Conservation (phyloP, 2,888 invertebrate genomes). For the Noctuana brunneofusca region DNA sequence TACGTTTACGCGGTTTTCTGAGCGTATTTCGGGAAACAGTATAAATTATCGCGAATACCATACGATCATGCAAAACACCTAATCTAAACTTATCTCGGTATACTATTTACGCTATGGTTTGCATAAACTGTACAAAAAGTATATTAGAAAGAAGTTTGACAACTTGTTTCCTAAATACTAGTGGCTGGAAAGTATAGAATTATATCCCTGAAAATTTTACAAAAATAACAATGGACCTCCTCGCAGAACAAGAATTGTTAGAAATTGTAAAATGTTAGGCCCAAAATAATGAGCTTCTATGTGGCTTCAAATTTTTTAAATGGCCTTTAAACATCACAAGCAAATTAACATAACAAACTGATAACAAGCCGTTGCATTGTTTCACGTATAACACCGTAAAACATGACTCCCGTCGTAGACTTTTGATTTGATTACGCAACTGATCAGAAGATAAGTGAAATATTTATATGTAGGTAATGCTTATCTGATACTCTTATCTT, state of each 20-base stretch:
- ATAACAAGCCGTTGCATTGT: not conserved
- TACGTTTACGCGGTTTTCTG: no score
- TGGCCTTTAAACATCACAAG: no score
- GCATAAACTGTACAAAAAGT: no score
- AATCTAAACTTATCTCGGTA: no score
- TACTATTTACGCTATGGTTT: no score
- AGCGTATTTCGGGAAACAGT: no score
- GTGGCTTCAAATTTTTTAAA: not conserved
- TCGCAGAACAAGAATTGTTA: not conserved
- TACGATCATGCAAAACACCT: no score
- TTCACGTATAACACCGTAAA: not conserved
- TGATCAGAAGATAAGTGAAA: not conserved
- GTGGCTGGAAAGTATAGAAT: no score
- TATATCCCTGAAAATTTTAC: no score
- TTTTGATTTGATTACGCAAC: slow-evolving; percentile 3
- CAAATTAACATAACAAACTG: not conserved
- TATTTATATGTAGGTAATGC: not conserved
- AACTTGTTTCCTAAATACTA: not conserved
- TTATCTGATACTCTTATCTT: not conserved
- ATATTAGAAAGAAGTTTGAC: no score
- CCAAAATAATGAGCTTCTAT: not conserved
- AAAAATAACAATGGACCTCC: not conserved
- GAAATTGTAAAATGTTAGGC: not conserved
- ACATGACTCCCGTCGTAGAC: not conserved
- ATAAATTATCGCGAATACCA: no score